phyloP scores from a whole-genome alignment of 92 coral and sea anemone genomes.

The Pocillopora grandis region DNA sequence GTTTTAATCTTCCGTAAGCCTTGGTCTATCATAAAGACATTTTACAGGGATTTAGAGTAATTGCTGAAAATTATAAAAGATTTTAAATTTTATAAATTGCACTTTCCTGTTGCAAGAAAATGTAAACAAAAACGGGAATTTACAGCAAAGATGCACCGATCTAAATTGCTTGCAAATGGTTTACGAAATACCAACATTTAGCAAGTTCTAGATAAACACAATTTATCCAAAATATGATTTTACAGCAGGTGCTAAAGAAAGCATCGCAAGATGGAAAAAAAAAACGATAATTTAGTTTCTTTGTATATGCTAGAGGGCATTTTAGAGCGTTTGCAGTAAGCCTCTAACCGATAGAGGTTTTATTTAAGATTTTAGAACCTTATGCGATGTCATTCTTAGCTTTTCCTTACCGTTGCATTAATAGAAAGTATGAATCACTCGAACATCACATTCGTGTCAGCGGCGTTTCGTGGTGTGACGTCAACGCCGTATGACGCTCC shows the following conservation, averaged over 20 bases:
- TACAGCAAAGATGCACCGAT: no score
- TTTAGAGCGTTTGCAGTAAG: no score
- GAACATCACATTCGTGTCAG: background rate
- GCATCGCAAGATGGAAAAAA: background rate
- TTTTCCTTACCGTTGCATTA: background rate
- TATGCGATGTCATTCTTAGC: background rate
- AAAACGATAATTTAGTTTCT: no score
- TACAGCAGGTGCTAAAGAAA: background rate
- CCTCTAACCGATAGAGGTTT: background rate
- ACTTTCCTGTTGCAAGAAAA: no score
- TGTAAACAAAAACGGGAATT: no score
- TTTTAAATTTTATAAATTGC: no score
- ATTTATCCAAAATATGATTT: no score
- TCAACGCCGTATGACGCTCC: background rate
- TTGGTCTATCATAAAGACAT: no score
- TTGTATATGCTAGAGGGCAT: no score
- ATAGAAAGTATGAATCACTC: conserved; percentile 11
- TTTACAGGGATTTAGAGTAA: no score
- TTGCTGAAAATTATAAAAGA: no score
- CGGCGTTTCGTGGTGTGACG: background rate
- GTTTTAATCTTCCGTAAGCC: no score
- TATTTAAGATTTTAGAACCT: background rate
- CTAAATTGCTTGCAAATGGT: background rate
- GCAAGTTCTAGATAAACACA: background rate
- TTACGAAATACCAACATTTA: background rate